phyloP scores from a whole-genome alignment of 2,113 vertebrate genomes.

The Paradoxurus hermaphroditus region DNA sequence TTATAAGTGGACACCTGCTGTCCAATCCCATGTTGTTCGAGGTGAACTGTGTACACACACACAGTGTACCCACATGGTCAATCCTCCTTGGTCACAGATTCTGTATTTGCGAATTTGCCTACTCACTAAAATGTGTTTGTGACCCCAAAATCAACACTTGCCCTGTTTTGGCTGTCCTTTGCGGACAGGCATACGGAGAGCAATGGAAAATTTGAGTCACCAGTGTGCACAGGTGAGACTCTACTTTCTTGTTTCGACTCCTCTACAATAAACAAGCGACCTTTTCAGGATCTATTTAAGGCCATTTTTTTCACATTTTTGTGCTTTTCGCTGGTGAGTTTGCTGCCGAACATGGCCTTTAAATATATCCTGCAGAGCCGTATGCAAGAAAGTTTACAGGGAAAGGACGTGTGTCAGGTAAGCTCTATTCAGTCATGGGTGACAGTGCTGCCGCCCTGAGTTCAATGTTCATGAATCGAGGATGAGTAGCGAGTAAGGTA shows the following conservation, averaged over 20 bases:
- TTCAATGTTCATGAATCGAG: background rate
- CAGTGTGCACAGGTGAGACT: background rate
- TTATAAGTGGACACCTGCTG: background rate
- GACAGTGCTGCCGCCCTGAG: background rate
- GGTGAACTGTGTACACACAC: background rate
- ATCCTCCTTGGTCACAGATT: background rate
- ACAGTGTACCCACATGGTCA: background rate
- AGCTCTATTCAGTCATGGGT: background rate
- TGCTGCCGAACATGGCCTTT: background rate
- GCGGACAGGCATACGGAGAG: background rate
- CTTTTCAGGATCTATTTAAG: background rate
- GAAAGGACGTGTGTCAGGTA: background rate
- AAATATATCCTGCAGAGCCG: background rate
- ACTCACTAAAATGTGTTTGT: background rate
- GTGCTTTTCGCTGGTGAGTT: background rate
- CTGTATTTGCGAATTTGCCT: background rate
- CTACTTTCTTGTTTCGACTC: background rate
- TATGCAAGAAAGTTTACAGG: background rate
- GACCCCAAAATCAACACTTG: background rate
- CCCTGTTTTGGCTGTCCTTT: background rate
- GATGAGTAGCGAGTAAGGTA: background rate
- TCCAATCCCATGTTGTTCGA: background rate
- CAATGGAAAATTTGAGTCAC: background rate
- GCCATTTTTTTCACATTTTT: background rate
- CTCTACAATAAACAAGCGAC: background rate